Evolutionary conservation across 2,113 vertebrate genomes (phyloP).

Genomic region (Panthera tigris): DNA sequence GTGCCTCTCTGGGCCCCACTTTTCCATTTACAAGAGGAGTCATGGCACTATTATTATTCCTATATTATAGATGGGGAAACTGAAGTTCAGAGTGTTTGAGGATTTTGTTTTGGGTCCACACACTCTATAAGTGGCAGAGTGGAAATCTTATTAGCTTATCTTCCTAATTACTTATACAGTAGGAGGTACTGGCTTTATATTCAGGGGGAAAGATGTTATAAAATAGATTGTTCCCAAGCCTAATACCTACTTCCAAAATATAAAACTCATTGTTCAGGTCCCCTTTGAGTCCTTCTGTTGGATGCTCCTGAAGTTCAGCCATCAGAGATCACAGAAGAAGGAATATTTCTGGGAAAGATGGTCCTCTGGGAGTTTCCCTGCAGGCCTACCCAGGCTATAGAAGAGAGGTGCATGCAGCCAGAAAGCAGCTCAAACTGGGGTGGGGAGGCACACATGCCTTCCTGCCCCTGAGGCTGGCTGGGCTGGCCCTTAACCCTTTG

Average conservation of each 20-base stretch:
- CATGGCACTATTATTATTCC: background rate
- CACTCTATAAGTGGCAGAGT: background rate
- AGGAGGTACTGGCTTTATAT: background rate
- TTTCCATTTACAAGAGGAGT: background rate
- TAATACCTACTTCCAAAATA: background rate
- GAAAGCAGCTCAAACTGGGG: background rate
- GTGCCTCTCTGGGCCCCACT: background rate
- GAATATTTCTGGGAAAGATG: background rate
- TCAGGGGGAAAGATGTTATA: background rate
- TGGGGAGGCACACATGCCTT: background rate
- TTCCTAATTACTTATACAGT: background rate
- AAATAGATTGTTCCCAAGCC: background rate
- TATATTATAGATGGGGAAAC: background rate
- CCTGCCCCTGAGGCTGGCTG: too few relatives aligned
- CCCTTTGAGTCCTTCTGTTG: background rate
- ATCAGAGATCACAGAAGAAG: background rate
- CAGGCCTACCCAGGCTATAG: background rate
- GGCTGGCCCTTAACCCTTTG: fast-evolving
- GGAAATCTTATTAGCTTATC: background rate
- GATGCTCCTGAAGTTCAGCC: background rate
- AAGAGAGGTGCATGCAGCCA: background rate
- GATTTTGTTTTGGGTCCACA: background rate
- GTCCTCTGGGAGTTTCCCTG: background rate
- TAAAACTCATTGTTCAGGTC: background rate
- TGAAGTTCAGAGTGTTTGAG: background rate